A percentile compares a stretch with the other conserved stretches of the same genome.
Conservation (phyloP, 2,888 invertebrate genomes). For the Hypomecis punctinalis region DNA sequence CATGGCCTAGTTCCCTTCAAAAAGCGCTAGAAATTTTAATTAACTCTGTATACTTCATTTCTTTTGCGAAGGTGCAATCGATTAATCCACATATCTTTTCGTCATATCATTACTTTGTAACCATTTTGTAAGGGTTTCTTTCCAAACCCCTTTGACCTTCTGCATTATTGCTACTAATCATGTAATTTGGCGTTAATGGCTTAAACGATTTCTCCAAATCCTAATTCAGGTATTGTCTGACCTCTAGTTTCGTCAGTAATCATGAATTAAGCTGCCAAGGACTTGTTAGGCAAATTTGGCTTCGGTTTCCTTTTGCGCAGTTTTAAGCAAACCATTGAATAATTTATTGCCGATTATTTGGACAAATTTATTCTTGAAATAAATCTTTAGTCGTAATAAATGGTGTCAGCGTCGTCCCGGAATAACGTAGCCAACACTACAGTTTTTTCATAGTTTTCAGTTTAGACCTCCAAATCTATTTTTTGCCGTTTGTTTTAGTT, state of each 20-base stretch:
- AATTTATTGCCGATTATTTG: neutral
- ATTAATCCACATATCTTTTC: neutral
- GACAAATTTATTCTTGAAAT: neutral
- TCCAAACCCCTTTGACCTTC: slow-evolving; percentile 7
- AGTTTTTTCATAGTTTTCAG: no score
- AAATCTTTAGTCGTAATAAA: no score
- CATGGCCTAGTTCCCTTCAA: no score
- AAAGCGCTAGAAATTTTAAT: no score
- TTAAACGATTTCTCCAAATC: slow-evolving; percentile 39
- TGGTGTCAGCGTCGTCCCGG: no score
- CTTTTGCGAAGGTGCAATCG: no score
- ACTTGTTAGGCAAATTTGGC: slow-evolving; percentile 23
- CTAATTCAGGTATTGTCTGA: slow-evolving; percentile 36
- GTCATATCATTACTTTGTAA: neutral
- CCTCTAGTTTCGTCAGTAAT: slow-evolving; percentile 31
- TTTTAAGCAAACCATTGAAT: slow-evolving; percentile 1
- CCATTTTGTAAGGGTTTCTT: neutral
- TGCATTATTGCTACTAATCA: slow-evolving; percentile 23
- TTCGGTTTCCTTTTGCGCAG: slow-evolving; percentile 13
- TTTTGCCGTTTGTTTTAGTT: no score
- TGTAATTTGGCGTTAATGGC: slow-evolving; percentile 36
- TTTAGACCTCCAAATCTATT: no score
- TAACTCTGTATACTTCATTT: no score
- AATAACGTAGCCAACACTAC: no score
- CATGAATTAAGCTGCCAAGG: slow-evolving; percentile 23